phyloP scores from a whole-genome alignment of 2,888 invertebrate species.

The Autographa pulchrina region DNA sequence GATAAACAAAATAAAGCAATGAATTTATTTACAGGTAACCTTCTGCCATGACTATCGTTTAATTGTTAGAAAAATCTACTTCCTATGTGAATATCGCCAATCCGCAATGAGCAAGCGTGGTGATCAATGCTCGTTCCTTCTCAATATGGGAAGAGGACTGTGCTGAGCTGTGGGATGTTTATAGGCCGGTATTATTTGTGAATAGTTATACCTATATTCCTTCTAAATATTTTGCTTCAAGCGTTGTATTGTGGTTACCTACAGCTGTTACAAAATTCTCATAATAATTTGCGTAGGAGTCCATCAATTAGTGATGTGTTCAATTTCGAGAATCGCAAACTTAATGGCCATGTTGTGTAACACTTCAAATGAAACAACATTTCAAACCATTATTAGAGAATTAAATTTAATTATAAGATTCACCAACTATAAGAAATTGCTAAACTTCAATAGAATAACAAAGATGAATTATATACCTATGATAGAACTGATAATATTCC shows the following conservation, averaged over 20 bases:
- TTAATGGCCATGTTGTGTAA: constrained; percentile 1
- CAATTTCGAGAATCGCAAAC: constrained; percentile 1
- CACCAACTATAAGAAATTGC: background rate
- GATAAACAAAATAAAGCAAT: background rate
- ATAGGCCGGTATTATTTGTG: too few species aligned
- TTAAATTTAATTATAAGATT: background rate
- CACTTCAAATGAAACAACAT: background rate
- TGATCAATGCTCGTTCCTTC: too few species aligned
- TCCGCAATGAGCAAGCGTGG: too few species aligned
- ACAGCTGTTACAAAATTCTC: background rate
- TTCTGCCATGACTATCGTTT: background rate
- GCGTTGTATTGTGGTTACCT: background rate
- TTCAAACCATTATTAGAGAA: background rate
- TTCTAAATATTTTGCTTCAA: background rate
- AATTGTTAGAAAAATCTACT: background rate
- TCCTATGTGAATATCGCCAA: too few species aligned
- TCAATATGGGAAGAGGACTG: too few species aligned
- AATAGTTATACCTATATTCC: too few species aligned
- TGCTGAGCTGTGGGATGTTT: too few species aligned
- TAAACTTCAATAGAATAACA: background rate
- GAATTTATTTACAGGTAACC: background rate
- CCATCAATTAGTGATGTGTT: constrained; percentile 1
- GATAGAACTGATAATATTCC: background rate
- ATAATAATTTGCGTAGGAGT: constrained; percentile 1
- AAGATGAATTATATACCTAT: background rate